Conservation (phyloP, 2,797 vertebrate species). For the Hydrolagus colliei region DNA sequence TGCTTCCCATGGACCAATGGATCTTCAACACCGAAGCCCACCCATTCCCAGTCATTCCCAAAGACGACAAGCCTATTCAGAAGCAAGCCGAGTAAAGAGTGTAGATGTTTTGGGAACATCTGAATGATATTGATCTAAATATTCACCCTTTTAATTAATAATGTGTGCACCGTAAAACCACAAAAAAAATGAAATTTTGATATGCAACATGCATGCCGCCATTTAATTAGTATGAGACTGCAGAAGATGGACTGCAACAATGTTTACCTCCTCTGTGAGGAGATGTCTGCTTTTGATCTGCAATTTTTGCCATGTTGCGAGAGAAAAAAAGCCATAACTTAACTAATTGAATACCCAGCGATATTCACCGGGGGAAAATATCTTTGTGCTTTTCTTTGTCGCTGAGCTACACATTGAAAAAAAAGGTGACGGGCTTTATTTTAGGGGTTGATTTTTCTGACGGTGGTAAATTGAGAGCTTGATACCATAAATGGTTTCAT, state of each 20-base stretch:
- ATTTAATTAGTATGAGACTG: constrained; percentile 40
- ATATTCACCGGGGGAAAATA: constrained; percentile 37
- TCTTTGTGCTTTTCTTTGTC: constrained; percentile 50
- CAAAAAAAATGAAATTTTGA: constrained; percentile 26
- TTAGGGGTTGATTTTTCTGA: not conserved
- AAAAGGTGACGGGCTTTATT: constrained; percentile 3
- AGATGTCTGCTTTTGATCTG: constrained; percentile 74
- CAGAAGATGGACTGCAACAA: constrained; percentile 60
- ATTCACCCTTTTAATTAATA: constrained; percentile 25
- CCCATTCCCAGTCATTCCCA: constrained; percentile 79
- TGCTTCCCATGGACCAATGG: constrained; percentile 89
- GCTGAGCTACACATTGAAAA: not conserved
- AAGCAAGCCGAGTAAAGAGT: constrained; percentile 47
- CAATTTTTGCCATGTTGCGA: constrained; percentile 75
- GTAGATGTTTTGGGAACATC: constrained; percentile 8
- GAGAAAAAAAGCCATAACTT: constrained; percentile 77
- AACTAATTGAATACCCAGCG: constrained; percentile 66
- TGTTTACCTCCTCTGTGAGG: constrained; percentile 81
- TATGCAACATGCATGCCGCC: constrained; percentile 31
- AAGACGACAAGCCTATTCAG: constrained; percentile 50
- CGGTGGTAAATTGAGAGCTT: constrained; percentile 11
- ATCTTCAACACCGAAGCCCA: constrained; percentile 97
- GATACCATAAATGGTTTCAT: not conserved
- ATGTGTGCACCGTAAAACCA: constrained; percentile 2
- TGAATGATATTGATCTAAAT: constrained; percentile 2